These are phyloP conservation scores for Athripsodes cinereus DNA, from an alignment of 2,888 invertebrate genomes.

Conservation along the genomic window DNA sequence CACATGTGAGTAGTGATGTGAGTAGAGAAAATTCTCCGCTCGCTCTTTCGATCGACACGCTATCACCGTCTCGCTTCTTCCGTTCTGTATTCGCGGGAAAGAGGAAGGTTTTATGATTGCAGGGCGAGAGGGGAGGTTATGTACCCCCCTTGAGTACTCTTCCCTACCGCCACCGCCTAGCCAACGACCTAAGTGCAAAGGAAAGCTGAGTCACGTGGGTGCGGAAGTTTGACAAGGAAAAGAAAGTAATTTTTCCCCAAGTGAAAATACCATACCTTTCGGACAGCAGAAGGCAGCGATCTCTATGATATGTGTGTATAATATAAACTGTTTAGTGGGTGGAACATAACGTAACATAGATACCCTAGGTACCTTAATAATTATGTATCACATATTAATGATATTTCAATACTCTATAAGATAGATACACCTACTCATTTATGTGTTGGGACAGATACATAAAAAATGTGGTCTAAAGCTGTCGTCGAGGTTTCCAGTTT, in stretches of 20 bases:
- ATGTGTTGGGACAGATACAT: no score
- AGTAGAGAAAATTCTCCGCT: no score
- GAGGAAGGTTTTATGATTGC: conserved; percentile 20
- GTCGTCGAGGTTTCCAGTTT: no score
- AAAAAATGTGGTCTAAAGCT: no score
- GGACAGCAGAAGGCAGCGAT: neutral
- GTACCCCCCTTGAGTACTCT: conserved; percentile 10
- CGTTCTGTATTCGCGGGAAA: conserved; percentile 22
- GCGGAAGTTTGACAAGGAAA: conserved; percentile 4
- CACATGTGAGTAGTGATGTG: no score
- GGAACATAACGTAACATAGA: no score
- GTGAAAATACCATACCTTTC: neutral
- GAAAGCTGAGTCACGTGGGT: conserved; percentile 19
- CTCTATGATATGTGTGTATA: neutral
- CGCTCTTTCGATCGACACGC: conserved; percentile 23
- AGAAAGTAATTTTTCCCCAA: conserved; percentile 13
- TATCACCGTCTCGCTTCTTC: conserved; percentile 20
- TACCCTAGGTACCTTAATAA: no score
- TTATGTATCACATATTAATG: no score
- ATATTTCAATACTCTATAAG: no score
- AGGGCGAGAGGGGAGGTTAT: conserved; percentile 3
- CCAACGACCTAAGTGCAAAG: conserved; percentile 25
- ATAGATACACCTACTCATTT: no score
- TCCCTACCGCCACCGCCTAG: conserved; percentile 29
- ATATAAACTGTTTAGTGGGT: no score